These are phyloP conservation scores for Benthosema pterotum DNA, from an alignment of 2,797 vertebrate species.

Conservation along the genomic window DNA sequence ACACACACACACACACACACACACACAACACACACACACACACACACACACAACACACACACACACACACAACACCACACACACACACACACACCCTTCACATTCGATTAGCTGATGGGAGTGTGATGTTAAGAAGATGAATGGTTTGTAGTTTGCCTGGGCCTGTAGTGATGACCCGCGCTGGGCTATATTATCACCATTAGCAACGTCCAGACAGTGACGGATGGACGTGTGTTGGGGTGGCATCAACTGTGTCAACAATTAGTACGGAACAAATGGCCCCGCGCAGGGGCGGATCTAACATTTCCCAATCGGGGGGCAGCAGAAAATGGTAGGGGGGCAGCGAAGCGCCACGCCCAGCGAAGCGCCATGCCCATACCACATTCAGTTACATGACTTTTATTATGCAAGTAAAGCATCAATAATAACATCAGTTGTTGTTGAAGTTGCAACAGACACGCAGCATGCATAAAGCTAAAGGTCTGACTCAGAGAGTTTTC, in stretches of 20 bases:
- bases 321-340: no score
- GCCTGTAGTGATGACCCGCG: constrained; percentile 70
- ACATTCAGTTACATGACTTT: no score
- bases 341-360: no score
- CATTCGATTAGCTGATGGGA: constrained; percentile 50
- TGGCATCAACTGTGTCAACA: constrained; percentile 64
- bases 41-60: constrained; percentile 29
- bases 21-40: constrained; percentile 35
- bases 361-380: no score
- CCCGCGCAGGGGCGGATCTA: no score
- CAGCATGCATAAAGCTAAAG: no score
- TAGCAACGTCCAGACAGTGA: constrained; percentile 72
- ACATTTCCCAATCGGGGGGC: no score
- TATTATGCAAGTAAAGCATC: no score
- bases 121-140: constrained; percentile 58
- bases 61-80: constrained; percentile 46
- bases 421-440: no score
- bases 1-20: not conserved
- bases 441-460: no score
- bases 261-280: constrained; percentile 42
- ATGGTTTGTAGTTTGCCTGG: constrained; percentile 58
- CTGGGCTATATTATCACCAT: constrained; percentile 67
- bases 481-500: no score
- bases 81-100: constrained; percentile 35
- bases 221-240: constrained; percentile 63